Percentiles rank a stretch among this genome's conserved stretches.
Evolutionary conservation across 2,113 vertebrate genomes (phyloP).

Genomic region (Cynopterus brachyotis): DNA sequence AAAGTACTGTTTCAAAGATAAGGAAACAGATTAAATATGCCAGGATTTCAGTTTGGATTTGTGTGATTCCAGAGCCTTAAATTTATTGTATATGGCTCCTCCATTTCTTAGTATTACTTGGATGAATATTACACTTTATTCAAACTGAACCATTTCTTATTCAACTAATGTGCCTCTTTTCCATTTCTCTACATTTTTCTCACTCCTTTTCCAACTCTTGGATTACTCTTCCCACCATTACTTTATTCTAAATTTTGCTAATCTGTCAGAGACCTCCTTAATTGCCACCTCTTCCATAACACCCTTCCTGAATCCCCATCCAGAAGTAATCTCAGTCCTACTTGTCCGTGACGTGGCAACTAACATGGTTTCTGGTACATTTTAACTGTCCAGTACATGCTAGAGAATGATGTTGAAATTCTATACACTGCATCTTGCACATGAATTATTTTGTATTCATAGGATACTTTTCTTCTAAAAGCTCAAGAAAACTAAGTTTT

Average conservation of each 20-base stretch:
- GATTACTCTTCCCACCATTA: neutral
- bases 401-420: neutral
- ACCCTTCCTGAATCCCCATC: neutral
- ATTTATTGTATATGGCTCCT: neutral
- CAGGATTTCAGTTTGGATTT: neutral
- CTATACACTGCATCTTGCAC: neutral
- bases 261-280: neutral
- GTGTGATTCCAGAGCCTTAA: neutral
- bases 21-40: neutral
- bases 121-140: neutral
- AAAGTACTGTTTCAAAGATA: neutral
- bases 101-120: neutral
- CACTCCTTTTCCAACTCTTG: neutral
- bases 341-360: neutral
- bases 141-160: neutral
- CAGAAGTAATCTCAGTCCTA: neutral
- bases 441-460: slow-evolving; percentile 35
- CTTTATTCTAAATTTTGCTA: neutral
- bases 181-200: neutral
- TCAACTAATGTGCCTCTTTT: neutral
- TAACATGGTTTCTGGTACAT: neutral
- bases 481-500: neutral
- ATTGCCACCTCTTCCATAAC: neutral
- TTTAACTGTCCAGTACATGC: neutral
- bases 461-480: slow-evolving; percentile 46